Evolutionary conservation across 2,797 vertebrate genomes (phyloP), one percentile per base, ranked within the genome.

Genomic region (Chaetophractus vellerosus): DNA sequence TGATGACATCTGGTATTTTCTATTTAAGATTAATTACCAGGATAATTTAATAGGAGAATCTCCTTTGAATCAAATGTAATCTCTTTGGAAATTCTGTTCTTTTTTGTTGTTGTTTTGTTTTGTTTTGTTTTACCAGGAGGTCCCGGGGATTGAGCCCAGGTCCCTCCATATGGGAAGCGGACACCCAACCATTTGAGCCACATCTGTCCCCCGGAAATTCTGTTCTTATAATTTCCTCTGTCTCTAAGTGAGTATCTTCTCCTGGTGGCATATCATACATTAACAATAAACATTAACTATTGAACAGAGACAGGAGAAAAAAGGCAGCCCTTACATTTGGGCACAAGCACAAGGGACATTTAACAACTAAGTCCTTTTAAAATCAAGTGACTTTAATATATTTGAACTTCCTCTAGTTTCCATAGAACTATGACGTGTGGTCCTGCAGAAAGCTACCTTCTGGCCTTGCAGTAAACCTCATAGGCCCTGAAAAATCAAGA

Each of bases 381-480:
- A 63, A 94, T 79, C 76, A 97, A 93, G 36, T 90, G 75, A 94
- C 96, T 45, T 92, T 10, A 45, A 31, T 63, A 38, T 24, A 45
- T 95, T 83, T 89, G 4, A 81, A 45, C 64, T 76, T 61, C 59
- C 57, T 95, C 96, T 92, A 18, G 52, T 95, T 97, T 88, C 59
- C 57, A 36, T 0, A 15, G 28, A 74, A 36, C 63, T 81, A 50
- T 76, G 75, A 61, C 95, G 96, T 83, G 88, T 94, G 96, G 92
- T 59, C 59, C 59, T 93, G 86, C 96, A 94, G 33, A 90, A 72
- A 74, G 91, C 0, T 0, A 80, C 61, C 91, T 95, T 96, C 97
- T n/a, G 96, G 94, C 91, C 82, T 96, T 94, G 68, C 79, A 82
- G 45, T 97, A 95, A 94, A 95, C 31, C 72, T 90, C 95, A 87